Percentiles rank a stretch among this genome's conserved stretches.
phyloP scores from a whole-genome alignment of 2,113 vertebrate genomes.

The Pagrus major region DNA sequence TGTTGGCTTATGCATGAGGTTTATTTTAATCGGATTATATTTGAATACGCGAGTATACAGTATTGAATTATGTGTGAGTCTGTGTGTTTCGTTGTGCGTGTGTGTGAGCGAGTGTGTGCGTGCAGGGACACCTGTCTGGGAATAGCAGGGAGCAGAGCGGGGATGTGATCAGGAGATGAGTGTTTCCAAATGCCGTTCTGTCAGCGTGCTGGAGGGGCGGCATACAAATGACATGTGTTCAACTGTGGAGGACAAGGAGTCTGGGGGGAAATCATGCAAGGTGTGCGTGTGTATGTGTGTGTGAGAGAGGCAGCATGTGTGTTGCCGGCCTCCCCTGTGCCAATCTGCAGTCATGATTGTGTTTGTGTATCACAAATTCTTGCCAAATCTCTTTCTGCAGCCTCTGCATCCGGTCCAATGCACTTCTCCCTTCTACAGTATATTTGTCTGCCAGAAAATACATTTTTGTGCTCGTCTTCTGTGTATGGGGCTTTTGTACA shows the following conservation, averaged over 20 bases:
- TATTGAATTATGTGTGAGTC: slow-evolving; percentile 29
- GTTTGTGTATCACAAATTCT: slow-evolving; percentile 50
- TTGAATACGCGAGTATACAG: slow-evolving; percentile 27
- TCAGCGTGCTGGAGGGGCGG: slow-evolving; percentile 61
- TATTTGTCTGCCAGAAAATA: slow-evolving; percentile 11
- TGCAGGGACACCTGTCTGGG: slow-evolving; percentile 70
- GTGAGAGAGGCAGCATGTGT: background rate
- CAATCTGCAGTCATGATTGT: slow-evolving; percentile 60
- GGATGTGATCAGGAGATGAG: slow-evolving; percentile 71
- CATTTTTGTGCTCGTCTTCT: background rate
- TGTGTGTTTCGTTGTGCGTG: background rate
- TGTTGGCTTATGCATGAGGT: slow-evolving; percentile 25
- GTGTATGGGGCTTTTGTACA: background rate
- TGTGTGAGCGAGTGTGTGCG: slow-evolving; percentile 15
- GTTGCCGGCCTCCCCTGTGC: slow-evolving; percentile 15
- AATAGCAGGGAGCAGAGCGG: slow-evolving; percentile 59
- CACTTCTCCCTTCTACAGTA: background rate
- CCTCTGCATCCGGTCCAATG: slow-evolving; percentile 13
- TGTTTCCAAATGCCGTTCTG: slow-evolving; percentile 72
- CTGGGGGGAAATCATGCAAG: slow-evolving; percentile 72
- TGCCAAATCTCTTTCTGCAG: slow-evolving; percentile 47
- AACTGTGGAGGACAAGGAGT: slow-evolving; percentile 65
- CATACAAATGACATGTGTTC: slow-evolving; percentile 71
- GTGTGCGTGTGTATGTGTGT: slow-evolving; percentile 26
- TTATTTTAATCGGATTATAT: slow-evolving; percentile 27